phyloP scores from a whole-genome alignment of 2,113 vertebrate species.

The Malurus melanocephalus region DNA sequence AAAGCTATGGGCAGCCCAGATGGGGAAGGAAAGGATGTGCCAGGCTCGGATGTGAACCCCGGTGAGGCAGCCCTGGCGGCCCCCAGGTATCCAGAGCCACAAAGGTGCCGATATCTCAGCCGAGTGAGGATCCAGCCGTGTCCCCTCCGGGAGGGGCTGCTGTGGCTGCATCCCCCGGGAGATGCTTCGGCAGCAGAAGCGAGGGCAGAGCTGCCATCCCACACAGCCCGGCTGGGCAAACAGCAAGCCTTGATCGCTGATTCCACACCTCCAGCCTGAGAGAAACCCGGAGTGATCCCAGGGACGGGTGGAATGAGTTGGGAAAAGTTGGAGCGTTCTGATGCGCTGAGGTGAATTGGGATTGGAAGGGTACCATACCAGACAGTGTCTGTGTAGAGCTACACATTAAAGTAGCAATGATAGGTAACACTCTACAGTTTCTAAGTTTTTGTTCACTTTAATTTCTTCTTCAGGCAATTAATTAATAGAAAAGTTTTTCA shows the following conservation, averaged over 20 bases:
- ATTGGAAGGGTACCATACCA: not conserved
- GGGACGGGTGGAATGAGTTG: not conserved
- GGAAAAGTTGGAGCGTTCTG: not conserved
- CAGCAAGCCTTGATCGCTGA: not conserved
- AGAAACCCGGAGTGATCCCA: not conserved
- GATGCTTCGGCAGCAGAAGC: not conserved
- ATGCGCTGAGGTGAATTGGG: not conserved
- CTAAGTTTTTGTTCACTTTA: not conserved
- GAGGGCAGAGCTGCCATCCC: not conserved
- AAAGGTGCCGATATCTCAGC: not conserved
- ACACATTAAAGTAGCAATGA: not conserved
- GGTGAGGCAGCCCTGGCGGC: not conserved
- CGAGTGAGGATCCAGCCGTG: not conserved
- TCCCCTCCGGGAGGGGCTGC: not conserved
- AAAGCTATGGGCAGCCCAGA: not conserved
- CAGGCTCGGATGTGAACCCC: not conserved
- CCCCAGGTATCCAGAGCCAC: not conserved
- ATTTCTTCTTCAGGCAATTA: not conserved
- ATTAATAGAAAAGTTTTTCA: not conserved
- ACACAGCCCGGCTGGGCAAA: not conserved
- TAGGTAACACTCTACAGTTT: not conserved
- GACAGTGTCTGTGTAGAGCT: not conserved
- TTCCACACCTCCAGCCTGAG: not conserved
- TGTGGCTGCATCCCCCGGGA: not conserved
- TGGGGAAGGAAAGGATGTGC: not conserved